phyloP scores from a whole-genome alignment of 2,888 invertebrate species.

The Mactromeris polynyma region DNA sequence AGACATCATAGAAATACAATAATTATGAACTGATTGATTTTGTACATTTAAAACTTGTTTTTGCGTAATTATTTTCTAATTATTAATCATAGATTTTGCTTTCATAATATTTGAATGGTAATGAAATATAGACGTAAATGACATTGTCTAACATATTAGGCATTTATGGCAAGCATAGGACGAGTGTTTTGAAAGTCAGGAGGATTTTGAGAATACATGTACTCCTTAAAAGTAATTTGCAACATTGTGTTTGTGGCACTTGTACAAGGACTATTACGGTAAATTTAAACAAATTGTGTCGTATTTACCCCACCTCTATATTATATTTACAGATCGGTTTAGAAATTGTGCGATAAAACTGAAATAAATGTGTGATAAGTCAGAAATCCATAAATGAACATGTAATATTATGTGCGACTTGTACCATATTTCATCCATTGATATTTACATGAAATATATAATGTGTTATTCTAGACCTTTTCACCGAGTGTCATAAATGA shows the following conservation, averaged over 20 bases:
- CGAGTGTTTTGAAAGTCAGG: no score
- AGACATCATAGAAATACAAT: no score
- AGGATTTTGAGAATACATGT: no score
- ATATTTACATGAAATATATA: constrained; percentile 8
- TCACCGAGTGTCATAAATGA: constrained; percentile 45
- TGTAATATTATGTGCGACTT: background rate
- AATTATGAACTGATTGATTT: no score
- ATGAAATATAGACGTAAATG: no score
- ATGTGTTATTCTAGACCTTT: constrained; percentile 33
- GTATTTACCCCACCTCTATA: background rate
- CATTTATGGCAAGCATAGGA: no score
- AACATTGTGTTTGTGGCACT: background rate
- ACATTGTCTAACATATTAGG: no score
- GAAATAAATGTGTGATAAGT: constrained; percentile 6
- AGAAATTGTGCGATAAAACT: background rate
- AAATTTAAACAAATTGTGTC: background rate
- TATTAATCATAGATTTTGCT: no score
- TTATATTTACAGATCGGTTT: background rate
- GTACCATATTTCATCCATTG: background rate
- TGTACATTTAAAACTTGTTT: no score
- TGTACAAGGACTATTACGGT: background rate
- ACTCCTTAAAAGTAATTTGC: no score
- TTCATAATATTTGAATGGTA: no score
- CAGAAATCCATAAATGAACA: background rate
- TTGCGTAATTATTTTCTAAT: no score